phyloP scores from a whole-genome alignment of 2,113 vertebrate species.

The Morone chrysops region DNA sequence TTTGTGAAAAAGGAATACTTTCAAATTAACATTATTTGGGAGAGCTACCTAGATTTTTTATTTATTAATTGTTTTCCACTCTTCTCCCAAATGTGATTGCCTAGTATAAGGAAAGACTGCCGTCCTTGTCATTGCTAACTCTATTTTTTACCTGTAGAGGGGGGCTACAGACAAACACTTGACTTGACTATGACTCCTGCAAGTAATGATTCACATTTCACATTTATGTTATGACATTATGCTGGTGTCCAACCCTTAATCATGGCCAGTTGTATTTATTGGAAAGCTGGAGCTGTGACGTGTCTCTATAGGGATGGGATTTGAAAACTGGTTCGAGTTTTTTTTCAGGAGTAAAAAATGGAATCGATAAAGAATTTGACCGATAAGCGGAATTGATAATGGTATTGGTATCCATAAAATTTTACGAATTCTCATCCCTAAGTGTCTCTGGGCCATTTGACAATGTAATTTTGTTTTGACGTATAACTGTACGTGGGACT shows the following conservation, averaged over 20 bases:
- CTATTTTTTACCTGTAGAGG: neutral
- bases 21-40: neutral
- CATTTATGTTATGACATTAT: no score
- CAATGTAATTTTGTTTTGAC: conserved; percentile 2
- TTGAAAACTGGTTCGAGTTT: no score
- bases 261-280: conserved; percentile 7
- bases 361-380: no score
- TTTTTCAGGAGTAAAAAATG: no score
- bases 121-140: neutral
- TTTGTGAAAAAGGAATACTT: neutral
- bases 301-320: no score
- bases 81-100: no score
- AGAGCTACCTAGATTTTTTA: neutral
- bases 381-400: no score
- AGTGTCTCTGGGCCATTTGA: neutral
- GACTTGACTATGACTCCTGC: conserved; percentile 17
- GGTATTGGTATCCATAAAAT: no score
- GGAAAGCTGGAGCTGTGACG: conserved; percentile 1
- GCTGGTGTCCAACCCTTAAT: no score
- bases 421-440: no score
- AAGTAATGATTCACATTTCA: neutral
- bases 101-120: neutral
- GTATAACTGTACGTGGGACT: neutral
- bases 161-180: neutral
- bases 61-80: neutral